Percentiles rank a stretch among this genome's conserved stretches.
Conservation (phyloP, 2,888 invertebrate species). For the Petrolisthes cinctipes region DNA sequence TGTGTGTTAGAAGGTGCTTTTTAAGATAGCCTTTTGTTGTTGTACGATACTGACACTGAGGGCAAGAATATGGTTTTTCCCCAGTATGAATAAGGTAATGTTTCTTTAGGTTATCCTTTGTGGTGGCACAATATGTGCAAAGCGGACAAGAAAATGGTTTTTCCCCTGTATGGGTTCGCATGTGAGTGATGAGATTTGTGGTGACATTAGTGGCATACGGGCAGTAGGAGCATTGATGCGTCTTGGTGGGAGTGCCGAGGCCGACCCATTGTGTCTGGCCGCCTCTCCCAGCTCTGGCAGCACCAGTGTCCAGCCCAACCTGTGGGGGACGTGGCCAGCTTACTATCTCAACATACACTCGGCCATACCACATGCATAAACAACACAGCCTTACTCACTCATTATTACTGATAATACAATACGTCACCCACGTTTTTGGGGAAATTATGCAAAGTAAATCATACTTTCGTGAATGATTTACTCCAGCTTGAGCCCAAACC, state of each 20-base stretch:
- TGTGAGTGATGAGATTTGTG: constrained; percentile 40
- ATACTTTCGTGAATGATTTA: too few relatives aligned
- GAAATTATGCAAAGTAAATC: too few relatives aligned
- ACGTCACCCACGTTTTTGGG: too few relatives aligned
- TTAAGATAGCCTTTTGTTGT: constrained; percentile 40
- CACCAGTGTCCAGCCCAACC: constrained; percentile 38
- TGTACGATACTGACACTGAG: constrained; percentile 34
- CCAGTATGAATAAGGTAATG: constrained; percentile 43
- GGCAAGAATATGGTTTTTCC: constrained; percentile 40
- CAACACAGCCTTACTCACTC: too few relatives aligned
- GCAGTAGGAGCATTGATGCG: constrained; percentile 45
- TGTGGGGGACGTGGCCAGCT: constrained; percentile 37
- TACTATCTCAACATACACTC: constrained; percentile 21
- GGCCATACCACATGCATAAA: too few relatives aligned
- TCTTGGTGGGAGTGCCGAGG: constrained; percentile 31
- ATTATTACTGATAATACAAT: too few relatives aligned
- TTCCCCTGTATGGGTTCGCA: constrained; percentile 47
- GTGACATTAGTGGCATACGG: constrained; percentile 41
- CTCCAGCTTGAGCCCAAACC: too few relatives aligned
- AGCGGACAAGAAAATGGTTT: constrained; percentile 38
- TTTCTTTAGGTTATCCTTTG: constrained; percentile 43
- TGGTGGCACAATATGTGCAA: constrained; percentile 42
- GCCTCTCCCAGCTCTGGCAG: background rate
- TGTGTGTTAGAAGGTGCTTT: constrained; percentile 27
- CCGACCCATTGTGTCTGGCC: background rate